Evolutionary conservation across 2,888 invertebrate species (phyloP), one percentile per base, ranked within the genome.

Genomic region (Scaptodrosophila latifasciaeformis): DNA sequence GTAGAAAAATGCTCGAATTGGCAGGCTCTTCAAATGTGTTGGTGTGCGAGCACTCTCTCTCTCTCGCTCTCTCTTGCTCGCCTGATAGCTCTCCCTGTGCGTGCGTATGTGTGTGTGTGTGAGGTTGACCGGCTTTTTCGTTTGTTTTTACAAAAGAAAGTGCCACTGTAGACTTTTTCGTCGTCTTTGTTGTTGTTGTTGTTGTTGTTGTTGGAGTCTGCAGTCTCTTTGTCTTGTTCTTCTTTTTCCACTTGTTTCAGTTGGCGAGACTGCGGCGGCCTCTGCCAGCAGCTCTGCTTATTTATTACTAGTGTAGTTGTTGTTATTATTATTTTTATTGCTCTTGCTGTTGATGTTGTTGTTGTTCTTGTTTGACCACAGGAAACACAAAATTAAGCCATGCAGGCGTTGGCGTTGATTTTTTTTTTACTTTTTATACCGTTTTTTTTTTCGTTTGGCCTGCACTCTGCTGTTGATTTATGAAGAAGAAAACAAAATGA

Each of bases 311-410:
- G n/a, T n/a, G n/a, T n/a, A n/a, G n/a, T n/a, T n/a, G n/a, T n/a
- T n/a, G n/a, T 44, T 17, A 29, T 18, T 17, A 13, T 34, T 34
- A 15, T 44, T 17, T 18, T 30, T 13, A 44, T 30, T 44, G 44
- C 15, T 43, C 12, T 27, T 27, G 43, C n/a, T 65, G 50, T 21
- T 21, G 27, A 29, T 48, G 19, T 21, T 10, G 17, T 54, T 62
- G 43, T 63, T 62, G 45, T 44, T 55, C 51, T 55, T 57, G 57
- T 57, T 49, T 63, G 52, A 54, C 29, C 59, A 75, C 77, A 75
- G 75, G 75, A 75, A 75, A 59, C 68, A 71, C 60, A 63, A 70
- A 75, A 77, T 75, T 75, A 75, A 77, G 66, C 54, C 75, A 69
- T 75, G 71, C 74, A 76, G 69, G 62, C 75, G 65, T 24, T 12